Conservation (phyloP, 2,888 invertebrate genomes). For the Hemicrepidius hirtus region DNA sequence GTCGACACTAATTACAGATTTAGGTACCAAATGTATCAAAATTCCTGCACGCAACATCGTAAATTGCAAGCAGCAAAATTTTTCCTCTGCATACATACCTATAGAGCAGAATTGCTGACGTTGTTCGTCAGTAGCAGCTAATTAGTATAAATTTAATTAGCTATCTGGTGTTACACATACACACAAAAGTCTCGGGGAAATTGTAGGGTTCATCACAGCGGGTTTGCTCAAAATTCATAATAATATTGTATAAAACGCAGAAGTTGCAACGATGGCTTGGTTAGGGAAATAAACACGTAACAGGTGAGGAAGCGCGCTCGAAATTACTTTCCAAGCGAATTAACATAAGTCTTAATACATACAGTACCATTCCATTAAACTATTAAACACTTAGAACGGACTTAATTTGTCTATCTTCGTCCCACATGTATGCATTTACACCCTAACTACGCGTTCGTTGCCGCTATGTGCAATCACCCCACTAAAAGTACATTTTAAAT, state of each 20-base stretch:
- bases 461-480: conserved; percentile 20
- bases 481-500: conserved; percentile 8
- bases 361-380: conserved; percentile 50
- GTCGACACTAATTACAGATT: conserved; percentile 28
- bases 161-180: conserved; percentile 6
- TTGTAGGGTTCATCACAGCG: neutral
- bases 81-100: conserved; percentile 11
- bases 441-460: conserved; percentile 13
- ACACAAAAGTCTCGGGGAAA: neutral
- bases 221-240: neutral
- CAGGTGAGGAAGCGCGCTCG: conserved; percentile 49
- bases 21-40: conserved; percentile 22
- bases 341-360: conserved; percentile 49
- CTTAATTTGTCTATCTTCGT: conserved; percentile 45
- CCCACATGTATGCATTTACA: conserved; percentile 22
- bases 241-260: neutral
- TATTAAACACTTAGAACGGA: conserved; percentile 49
- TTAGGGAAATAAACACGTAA: conserved; percentile 41
- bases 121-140: conserved; percentile 2
- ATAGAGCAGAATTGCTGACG: conserved; percentile 5
- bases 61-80: conserved; percentile 16
- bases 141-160: conserved; percentile 31
- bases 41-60: conserved; percentile 29
- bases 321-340: conserved; percentile 48
- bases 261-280: conserved; percentile 21